phyloP scores from a whole-genome alignment of 2,113 vertebrate genomes.

The Saccopteryx bilineata region DNA sequence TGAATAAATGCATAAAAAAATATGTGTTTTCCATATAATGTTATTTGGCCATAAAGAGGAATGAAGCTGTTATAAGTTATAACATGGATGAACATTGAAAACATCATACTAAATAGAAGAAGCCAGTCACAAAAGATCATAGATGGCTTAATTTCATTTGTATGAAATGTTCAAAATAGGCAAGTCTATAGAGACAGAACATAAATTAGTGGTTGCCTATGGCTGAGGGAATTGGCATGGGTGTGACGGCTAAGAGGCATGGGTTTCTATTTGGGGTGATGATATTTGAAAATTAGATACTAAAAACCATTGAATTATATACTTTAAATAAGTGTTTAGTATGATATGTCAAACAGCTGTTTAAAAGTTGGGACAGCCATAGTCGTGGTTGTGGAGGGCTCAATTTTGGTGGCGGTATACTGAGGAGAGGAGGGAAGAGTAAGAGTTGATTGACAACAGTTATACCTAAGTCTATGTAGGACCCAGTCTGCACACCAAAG shows the following conservation, averaged over 20 bases:
- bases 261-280: neutral
- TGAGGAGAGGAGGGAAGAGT: neutral
- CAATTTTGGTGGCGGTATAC: neutral
- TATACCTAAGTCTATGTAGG: neutral
- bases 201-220: neutral
- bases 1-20: neutral
- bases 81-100: neutral
- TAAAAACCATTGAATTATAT: neutral
- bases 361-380: neutral
- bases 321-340: neutral
- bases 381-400: neutral
- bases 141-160: neutral
- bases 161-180: slow-evolving; percentile 18
- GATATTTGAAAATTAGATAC: slow-evolving; percentile 43
- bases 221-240: neutral
- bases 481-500: neutral
- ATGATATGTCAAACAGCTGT: neutral
- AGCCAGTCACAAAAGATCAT: neutral
- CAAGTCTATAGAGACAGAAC: neutral
- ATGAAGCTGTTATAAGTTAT: neutral
- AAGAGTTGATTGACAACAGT: neutral
- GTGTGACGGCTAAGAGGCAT: neutral
- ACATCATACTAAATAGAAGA: slow-evolving; percentile 28
- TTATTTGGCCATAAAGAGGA: slow-evolving; percentile 18
- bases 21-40: neutral